phyloP scores from a whole-genome alignment of 1,140 invertebrate genomes.

The Brachionus koreanus region DNA sequence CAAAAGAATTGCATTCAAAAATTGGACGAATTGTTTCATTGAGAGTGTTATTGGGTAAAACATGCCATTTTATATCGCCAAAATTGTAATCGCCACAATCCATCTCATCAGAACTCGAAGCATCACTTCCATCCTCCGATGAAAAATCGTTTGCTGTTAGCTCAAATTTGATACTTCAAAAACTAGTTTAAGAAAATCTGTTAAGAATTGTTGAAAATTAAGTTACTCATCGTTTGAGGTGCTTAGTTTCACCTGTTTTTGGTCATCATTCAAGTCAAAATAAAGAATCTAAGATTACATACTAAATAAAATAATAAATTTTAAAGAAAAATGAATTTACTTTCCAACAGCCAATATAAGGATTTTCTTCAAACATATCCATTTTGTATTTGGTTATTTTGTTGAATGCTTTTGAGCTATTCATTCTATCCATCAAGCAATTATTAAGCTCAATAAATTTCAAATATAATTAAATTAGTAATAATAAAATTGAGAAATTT shows the following conservation, averaged over 20 bases:
- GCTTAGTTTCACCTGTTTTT: neutral
- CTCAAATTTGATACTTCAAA: neutral
- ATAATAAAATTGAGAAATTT: neutral
- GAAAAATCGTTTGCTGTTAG: neutral
- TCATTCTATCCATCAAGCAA: neutral
- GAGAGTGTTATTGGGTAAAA: neutral
- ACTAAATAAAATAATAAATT: neutral
- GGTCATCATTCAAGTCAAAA: neutral
- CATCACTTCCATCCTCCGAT: neutral
- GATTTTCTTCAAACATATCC: neutral
- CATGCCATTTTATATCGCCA: neutral
- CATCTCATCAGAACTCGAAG: neutral
- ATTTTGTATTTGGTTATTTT: slow-evolving; percentile 1
- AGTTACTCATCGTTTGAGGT: neutral
- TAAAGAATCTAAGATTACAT: neutral
- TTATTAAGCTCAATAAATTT: neutral
- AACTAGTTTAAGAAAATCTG: neutral
- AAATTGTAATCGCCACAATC: neutral
- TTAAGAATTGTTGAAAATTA: neutral
- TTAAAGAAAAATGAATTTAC: neutral
- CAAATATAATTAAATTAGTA: neutral
- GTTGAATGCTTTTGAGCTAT: neutral
- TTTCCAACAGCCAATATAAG: slow-evolving; percentile 1
- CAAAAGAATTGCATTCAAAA: slow-evolving; percentile 1
- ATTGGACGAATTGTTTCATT: neutral